phyloP scores from a whole-genome alignment of 2,888 invertebrate genomes.

The Smittia sp. region DNA sequence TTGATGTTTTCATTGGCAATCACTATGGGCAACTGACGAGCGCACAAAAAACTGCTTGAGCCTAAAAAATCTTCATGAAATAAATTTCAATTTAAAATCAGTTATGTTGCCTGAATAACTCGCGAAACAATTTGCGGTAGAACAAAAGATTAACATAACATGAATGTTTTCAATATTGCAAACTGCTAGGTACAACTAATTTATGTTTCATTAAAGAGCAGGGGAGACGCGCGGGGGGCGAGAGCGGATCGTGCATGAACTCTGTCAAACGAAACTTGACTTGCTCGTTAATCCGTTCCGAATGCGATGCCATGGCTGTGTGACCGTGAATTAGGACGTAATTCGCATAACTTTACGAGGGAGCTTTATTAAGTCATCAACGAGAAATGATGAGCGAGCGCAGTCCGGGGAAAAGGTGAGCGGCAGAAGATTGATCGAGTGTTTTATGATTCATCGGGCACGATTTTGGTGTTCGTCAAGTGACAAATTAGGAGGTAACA shows the following conservation, averaged over 20 bases:
- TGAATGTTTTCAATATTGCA: constrained; percentile 40
- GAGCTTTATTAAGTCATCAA: too few species aligned
- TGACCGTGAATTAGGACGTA: too few species aligned
- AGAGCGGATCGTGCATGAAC: not conserved
- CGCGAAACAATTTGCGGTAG: constrained; percentile 29
- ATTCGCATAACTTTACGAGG: too few species aligned
- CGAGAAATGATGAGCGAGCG: too few species aligned
- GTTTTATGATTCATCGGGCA: too few species aligned
- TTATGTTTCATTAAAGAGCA: not conserved
- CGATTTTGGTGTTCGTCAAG: too few species aligned
- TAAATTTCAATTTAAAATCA: constrained; percentile 40
- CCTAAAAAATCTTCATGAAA: not conserved
- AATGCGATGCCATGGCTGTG: too few species aligned
- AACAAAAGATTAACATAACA: constrained; percentile 34
- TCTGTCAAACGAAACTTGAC: not conserved
- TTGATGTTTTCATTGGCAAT: constrained; percentile 36
- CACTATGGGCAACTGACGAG: constrained; percentile 9
- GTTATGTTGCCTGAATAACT: constrained; percentile 27
- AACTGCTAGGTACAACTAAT: not conserved
- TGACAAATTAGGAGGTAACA: too few species aligned
- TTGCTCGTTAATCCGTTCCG: too few species aligned
- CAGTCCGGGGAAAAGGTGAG: too few species aligned
- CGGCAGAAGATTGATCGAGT: too few species aligned
- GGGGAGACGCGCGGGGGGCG: not conserved
- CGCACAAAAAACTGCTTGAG: not conserved